Conservation (phyloP, 2,113 vertebrate genomes). For the Neogobius melanostomus region DNA sequence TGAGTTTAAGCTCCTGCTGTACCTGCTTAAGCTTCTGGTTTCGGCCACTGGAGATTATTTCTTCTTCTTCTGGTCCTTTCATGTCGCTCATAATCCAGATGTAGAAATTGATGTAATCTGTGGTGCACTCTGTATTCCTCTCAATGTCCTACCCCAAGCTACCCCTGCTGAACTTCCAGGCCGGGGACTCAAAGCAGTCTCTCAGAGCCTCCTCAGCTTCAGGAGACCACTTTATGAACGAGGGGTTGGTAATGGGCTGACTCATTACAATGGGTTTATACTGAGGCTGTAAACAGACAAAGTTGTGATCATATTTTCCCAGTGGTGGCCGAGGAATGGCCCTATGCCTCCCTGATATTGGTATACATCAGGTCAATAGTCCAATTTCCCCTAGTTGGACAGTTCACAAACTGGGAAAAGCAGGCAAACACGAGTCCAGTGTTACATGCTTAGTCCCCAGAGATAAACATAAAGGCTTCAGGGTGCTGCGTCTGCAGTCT, state of each 20-base stretch:
- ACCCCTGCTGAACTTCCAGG: background rate
- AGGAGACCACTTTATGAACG: background rate
- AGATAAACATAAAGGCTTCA: background rate
- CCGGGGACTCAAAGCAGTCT: background rate
- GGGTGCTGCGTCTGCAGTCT: background rate
- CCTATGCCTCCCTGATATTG: background rate
- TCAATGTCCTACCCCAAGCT: background rate
- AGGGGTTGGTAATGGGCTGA: background rate
- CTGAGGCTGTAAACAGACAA: background rate
- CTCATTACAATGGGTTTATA: background rate
- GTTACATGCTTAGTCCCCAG: background rate
- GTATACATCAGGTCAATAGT: no score
- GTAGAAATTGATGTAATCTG: background rate
- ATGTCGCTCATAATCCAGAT: background rate
- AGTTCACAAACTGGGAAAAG: background rate
- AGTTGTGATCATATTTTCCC: background rate
- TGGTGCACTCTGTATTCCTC: background rate
- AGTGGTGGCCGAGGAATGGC: background rate
- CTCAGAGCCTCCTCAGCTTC: background rate
- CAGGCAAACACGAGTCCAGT: background rate
- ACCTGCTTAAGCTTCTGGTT: no score
- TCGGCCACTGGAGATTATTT: no score
- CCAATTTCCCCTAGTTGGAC: background rate
- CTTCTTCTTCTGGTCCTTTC: no score
- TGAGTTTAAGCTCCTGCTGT: no score